Evolutionary conservation across 2,797 vertebrate genomes (phyloP), one percentile per base, ranked within the genome.

Genomic region (Alcedo atthis): DNA sequence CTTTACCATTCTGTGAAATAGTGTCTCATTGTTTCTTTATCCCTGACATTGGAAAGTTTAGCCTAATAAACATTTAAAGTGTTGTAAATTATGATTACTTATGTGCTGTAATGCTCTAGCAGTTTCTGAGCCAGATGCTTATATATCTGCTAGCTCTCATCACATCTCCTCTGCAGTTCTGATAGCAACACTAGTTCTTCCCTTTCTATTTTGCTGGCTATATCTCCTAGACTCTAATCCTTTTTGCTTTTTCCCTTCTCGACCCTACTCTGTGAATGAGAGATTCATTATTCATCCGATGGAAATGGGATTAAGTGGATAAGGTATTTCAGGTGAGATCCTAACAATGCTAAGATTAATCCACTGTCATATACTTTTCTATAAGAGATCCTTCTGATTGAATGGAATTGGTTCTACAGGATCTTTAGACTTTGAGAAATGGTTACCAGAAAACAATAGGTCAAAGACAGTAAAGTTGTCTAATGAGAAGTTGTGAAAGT

Each of bases 171-270:
- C 48, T 76, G 26, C 35, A 0, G 55, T 91, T 55, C 43, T 69
- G 15, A 28, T 2, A 82, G 63, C 28, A 37, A 8, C 18, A 24
- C 4, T n/a, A 28, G 15, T 24, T 55, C 57, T 77, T 87, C 26
- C 12, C 32, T 67, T 82, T 82, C 30, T 13, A 55, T 30, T 81
- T 63, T 30, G 35, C 7, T 74, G 12, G 10, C 24, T 55, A 1
- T 0, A 0, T n/a, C 45, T 75, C 57, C 45, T 37, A 79, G 35
- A 22, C 30, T 63, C 30, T 77, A 16, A 63, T 70, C 4, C 26
- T 43, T 53, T 77, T 46, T 80, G 32, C 53, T 59, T 4, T 24
- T 24, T 91, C 10, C 32, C 8, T 51, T 58, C 35, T 51, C 54
- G 59, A 61, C 30, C 9, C 30, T 48, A 15, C 15, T 20, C 14